Evolutionary conservation across 2,113 vertebrate species (phyloP).

Genomic region (Pseudorhombus dupliciocellatus): DNA sequence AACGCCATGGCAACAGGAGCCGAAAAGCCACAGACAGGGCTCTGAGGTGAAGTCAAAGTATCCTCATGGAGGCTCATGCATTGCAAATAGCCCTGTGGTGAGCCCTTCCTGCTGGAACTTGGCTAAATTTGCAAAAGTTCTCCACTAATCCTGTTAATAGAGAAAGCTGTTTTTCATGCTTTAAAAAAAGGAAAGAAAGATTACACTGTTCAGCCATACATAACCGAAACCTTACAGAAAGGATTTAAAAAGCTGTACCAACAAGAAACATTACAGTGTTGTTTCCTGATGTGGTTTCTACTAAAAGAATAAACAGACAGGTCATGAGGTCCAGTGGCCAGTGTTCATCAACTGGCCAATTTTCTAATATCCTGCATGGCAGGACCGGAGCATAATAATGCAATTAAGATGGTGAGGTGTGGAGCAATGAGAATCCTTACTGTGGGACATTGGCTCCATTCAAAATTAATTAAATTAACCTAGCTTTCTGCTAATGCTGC

Average conservation of each 20-base stretch:
- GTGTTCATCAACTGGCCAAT: conserved; percentile 52
- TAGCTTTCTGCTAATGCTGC: conserved; percentile 69
- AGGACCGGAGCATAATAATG: conserved; percentile 60
- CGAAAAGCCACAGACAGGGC: conserved; percentile 54
- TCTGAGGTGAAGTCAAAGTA: conserved; percentile 58
- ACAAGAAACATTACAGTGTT: background rate
- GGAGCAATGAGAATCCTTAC: conserved; percentile 70
- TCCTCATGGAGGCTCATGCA: conserved; percentile 31
- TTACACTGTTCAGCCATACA: conserved; percentile 34
- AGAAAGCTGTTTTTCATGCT: conserved; percentile 16
- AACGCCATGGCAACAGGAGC: conserved; percentile 53
- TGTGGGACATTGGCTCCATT: conserved; percentile 74
- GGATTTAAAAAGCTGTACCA: conserved; percentile 26
- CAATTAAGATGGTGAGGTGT: conserved; percentile 73
- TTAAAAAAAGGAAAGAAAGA: conserved; percentile 5
- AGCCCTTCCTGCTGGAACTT: conserved; percentile 37
- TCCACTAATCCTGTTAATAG: conserved; percentile 51
- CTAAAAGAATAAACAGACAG: conserved; percentile 24
- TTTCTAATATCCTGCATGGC: conserved; percentile 72
- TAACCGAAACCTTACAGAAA: conserved; percentile 19
- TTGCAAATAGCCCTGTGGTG: conserved; percentile 43
- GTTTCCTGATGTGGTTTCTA: conserved; percentile 6
- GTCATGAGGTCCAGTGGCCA: conserved; percentile 54
- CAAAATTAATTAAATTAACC: conserved; percentile 80
- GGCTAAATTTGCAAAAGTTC: conserved; percentile 50